Base-by-base conservation (phyloP, 2,888 invertebrate species). In the Eledona agricola region DNA sequence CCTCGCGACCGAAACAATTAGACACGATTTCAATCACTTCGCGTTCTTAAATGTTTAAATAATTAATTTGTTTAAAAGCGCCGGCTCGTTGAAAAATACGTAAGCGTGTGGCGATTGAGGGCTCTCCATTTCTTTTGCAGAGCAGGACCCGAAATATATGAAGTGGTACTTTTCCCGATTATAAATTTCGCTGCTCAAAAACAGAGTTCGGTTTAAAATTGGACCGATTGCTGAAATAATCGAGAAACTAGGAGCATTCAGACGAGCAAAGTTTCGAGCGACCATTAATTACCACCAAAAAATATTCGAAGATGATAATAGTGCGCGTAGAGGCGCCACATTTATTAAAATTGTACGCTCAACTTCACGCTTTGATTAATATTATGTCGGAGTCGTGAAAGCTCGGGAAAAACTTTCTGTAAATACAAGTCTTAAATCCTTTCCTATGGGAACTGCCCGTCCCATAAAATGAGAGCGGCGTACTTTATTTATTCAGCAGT, bases 101-200 rank as follows among this genome's bases (percentile, higher is more conserved):
- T n/a, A n/a, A n/a, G n/a, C n/a, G n/a, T n/a, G n/a, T n/a, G n/a
- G n/a, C n/a, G n/a, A n/a, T n/a, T n/a, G n/a, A n/a, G 38, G 15
- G 50, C 40, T 31, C 51, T 51, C 43, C 20, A 51, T 51, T 51
- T 43, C 51, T 51, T 51, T 51, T 43, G 12, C 25, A 32, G 50
- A 40, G 16, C 47, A 40, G 19, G 47, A 42, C 52, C 40, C 52
- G 51, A 52, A 52, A 52, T 56, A 56, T 52, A 45, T 50, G 38
- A 45, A 56, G 56, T 56, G 45, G 22, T 13, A 49, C 45, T 56
- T 45, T 40, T 37, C 16, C 5, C 50, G 49, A 38, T 52, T 37
- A 53, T 56, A 56, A 56, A 56, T 56, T 56, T 42, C 25, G 42
- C 34, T 32, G 35, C 35, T 54, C 53, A 40, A 54, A 54, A 42